These are phyloP conservation scores for Lepidothrix coronata DNA, from an alignment of 2,113 vertebrate species.

Conservation along the genomic window DNA sequence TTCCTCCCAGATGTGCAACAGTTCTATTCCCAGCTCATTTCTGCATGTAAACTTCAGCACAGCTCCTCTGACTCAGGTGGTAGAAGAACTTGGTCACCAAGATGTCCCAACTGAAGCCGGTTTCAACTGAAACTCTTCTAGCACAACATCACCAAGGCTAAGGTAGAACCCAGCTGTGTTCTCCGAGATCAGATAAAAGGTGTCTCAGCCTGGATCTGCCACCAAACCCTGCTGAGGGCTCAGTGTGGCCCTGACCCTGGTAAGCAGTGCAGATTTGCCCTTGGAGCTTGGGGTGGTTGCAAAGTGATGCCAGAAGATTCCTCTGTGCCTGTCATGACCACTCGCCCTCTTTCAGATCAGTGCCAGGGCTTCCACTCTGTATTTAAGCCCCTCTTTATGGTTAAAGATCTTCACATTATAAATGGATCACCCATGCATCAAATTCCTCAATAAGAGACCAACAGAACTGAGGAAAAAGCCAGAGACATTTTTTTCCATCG, in stretches of 20 bases:
- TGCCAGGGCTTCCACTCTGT: not conserved
- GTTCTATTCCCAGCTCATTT: not conserved
- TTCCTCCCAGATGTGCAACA: not conserved
- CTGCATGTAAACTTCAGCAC: not conserved
- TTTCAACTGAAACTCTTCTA: not conserved
- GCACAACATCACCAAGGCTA: not conserved
- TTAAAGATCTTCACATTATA: not conserved
- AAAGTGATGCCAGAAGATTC: not conserved
- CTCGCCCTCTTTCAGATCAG: not conserved
- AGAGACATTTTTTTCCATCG: not conserved
- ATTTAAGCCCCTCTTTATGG: not conserved
- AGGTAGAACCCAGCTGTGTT: not conserved
- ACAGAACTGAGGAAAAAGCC: not conserved
- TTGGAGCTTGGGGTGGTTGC: not conserved
- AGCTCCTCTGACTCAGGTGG: not conserved
- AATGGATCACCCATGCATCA: not conserved
- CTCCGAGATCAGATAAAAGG: not conserved
- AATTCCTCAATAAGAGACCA: not conserved
- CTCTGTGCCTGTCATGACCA: not conserved
- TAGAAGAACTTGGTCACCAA: not conserved
- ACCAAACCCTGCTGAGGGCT: not conserved
- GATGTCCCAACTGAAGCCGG: not conserved
- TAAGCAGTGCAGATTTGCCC: not conserved
- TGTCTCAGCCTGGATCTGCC: not conserved
- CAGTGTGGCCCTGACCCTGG: not conserved